phyloP scores from a whole-genome alignment of 2,888 invertebrate species.

The Arrhopalites spinosus region DNA sequence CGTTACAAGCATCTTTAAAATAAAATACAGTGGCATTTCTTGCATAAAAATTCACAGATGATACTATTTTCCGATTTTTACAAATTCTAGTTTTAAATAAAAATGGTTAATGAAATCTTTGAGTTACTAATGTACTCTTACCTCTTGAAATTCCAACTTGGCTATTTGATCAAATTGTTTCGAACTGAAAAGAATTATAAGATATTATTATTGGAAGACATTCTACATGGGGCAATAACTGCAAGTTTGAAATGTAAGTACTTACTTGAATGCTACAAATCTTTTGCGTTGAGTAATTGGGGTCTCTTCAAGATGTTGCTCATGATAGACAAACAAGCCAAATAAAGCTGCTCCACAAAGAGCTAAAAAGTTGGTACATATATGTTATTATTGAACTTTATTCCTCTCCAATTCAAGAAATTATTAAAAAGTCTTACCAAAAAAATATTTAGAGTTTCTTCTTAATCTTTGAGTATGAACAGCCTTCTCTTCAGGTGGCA shows the following conservation, averaged over 20 bases:
- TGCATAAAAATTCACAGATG: neutral
- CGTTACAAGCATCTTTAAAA: constrained; percentile 58
- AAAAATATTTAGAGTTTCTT: constrained; percentile 45
- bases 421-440: constrained; percentile 42
- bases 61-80: neutral
- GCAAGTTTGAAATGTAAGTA: too few relatives aligned
- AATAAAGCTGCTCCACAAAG: constrained; percentile 3
- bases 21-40: constrained; percentile 5
- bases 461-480: constrained; percentile 45
- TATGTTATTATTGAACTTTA: too few relatives aligned
- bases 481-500: constrained; percentile 58
- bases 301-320: constrained; percentile 62
- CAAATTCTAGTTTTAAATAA: neutral
- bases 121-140: constrained; percentile 17
- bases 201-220: too few relatives aligned
- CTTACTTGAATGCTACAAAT: constrained; percentile 63
- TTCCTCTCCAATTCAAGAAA: neutral
- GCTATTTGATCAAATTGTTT: constrained; percentile 49
- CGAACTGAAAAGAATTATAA: constrained; percentile 55
- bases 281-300: constrained; percentile 64
- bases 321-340: constrained; percentile 57
- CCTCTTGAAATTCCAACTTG: constrained; percentile 46
- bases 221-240: too few relatives aligned
- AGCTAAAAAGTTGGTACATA: too few relatives aligned
- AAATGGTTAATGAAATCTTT: neutral